These are phyloP conservation scores for Drosophila eugracilis DNA, from an alignment of 1,140 invertebrate genomes.

Conservation along the genomic window DNA sequence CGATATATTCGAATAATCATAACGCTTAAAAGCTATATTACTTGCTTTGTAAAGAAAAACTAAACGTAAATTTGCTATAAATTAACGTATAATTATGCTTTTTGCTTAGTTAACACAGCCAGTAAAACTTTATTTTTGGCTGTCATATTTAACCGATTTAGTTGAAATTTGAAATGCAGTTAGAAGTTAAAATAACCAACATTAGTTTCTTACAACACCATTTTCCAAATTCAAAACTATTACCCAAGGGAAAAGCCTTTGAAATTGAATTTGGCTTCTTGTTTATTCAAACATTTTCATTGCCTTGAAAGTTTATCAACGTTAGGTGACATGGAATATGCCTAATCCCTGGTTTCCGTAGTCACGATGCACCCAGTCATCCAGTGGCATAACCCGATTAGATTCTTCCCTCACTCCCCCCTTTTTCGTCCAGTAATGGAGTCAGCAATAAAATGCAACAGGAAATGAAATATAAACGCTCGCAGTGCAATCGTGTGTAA, in stretches of 20 bases:
- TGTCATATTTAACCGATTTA: too few species aligned
- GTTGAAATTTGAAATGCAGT: too few species aligned
- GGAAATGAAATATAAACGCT: conserved; percentile 61
- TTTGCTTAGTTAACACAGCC: too few species aligned
- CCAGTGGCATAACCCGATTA: conserved; percentile 21
- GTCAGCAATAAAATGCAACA: conserved; percentile 55
- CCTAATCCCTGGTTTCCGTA: conserved; percentile 2
- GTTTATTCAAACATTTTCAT: too few species aligned
- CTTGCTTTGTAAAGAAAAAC: too few species aligned
- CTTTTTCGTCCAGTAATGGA: background rate
- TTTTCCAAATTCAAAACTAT: too few species aligned
- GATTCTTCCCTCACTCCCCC: background rate
- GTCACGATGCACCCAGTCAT: conserved; percentile 1
- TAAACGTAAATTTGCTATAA: background rate
- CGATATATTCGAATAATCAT: too few species aligned
- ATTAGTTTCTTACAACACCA: too few species aligned
- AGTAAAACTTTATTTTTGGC: too few species aligned
- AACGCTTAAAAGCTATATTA: too few species aligned
- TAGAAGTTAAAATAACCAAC: too few species aligned
- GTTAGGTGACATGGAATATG: background rate
- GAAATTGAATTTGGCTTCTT: background rate
- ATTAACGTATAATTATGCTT: too few species aligned
- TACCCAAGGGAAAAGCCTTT: background rate
- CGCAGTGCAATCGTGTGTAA: conserved; percentile 48
- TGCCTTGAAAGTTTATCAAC: background rate